Percentiles rank a stretch among this genome's conserved stretches.
Evolutionary conservation across 2,113 vertebrate species (phyloP).

Genomic region (Mustelus asterias): DNA sequence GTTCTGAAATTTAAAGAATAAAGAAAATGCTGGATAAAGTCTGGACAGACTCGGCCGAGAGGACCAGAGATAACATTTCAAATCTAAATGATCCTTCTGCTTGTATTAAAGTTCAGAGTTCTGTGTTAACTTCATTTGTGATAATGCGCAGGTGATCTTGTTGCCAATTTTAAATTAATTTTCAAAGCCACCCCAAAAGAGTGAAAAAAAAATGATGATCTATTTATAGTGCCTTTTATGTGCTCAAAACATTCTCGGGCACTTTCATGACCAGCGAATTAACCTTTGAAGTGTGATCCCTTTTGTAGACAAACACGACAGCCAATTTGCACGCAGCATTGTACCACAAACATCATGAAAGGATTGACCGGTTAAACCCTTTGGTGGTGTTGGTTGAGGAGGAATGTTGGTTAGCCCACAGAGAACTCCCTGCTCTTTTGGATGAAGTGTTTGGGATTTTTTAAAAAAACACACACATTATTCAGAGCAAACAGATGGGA

Average conservation of each 20-base stretch:
- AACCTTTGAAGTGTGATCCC: background rate
- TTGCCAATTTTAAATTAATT: background rate
- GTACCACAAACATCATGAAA: background rate
- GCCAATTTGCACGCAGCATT: conserved; percentile 7
- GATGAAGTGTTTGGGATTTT: background rate
- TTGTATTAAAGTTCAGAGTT: background rate
- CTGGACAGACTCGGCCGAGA: too few relatives aligned
- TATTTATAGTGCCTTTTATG: conserved; percentile 1
- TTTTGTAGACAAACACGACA: background rate
- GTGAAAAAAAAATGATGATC: background rate
- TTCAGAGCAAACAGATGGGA: background rate
- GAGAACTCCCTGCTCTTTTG: background rate
- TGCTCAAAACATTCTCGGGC: background rate
- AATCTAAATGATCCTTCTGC: too few relatives aligned
- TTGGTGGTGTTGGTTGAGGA: background rate
- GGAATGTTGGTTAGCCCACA: background rate
- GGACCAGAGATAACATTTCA: too few relatives aligned
- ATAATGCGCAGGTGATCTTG: background rate
- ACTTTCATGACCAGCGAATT: background rate
- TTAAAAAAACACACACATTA: background rate
- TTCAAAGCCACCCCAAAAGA: background rate
- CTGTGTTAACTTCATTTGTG: background rate
- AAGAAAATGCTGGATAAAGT: too few relatives aligned
- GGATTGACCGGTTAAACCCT: background rate
- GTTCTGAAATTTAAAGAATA: too few relatives aligned